Base-by-base conservation (phyloP, 2,888 invertebrate species). In the Digitonthophagus gazella region DNA sequence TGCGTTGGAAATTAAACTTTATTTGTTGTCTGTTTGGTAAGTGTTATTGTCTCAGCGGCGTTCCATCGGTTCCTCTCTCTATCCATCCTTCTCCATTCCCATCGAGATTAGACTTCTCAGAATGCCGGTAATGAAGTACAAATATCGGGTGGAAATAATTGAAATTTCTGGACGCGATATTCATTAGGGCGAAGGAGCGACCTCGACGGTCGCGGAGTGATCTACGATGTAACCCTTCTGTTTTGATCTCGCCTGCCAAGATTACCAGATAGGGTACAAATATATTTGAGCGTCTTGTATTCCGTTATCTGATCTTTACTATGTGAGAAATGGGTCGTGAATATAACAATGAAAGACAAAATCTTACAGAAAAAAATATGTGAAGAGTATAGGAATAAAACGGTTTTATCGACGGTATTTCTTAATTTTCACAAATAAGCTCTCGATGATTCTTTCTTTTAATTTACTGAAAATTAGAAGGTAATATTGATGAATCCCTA, bases 1-100 rank as follows among this genome's bases (percentile, higher is more conserved):
- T 58, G 65, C 65, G 65, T 58, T n/a, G 22, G 65, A 66, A 69
- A 69, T 69, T 69, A 69, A 69, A 55, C 65, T 69, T 69, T 69
- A 69, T 69, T 69, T 65, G 66, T 69, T 66, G 68, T 55, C 66
- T 61, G 57, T 64, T 22, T 57, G 67, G 64, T 68, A 68, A 68
- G 64, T 68, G 65, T 68, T 65, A 68, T 68, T 68, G 68, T 58
- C 58, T 61, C 55, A 61, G 65, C 61, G 1, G n/a, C 61, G 16
- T 6, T 20, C 61, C n/a, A 20, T 18, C n/a, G 61, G 3, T 19
- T 5, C 57, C 58, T n/a, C 19, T 1, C 3, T 11, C 28, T 11
- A 44, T 44, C 28, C 11, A 8, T 44, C 28, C 11, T 11, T 44
- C 28, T 44, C 28, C 6, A 11, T 44, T 44, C 19, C 18, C 19